Percentiles rank a stretch among this genome's conserved stretches.
Evolutionary conservation across 2,113 vertebrate genomes (phyloP).

Genomic region (Gymnobelideus leadbeateri): DNA sequence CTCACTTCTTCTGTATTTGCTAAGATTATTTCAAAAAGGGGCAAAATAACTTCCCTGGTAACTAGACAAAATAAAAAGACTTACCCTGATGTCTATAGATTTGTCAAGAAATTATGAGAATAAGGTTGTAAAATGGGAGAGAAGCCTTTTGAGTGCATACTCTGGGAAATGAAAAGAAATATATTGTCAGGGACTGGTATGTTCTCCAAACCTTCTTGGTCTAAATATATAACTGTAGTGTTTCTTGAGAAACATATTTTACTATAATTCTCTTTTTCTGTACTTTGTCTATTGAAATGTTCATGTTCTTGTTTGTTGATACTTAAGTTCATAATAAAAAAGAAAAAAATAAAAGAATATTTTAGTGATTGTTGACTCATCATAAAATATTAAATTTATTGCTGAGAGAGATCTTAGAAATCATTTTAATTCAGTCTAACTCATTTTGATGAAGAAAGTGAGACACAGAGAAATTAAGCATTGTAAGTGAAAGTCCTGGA

Average conservation of each 20-base stretch:
- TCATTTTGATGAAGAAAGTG: neutral
- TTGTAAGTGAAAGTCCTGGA: neutral
- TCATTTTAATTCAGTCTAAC: neutral
- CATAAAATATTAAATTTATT: neutral
- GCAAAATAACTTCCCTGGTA: neutral
- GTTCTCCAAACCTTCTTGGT: neutral
- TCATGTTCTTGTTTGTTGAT: neutral
- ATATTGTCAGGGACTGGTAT: neutral
- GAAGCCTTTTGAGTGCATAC: neutral
- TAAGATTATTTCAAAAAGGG: neutral
- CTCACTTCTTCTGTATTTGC: neutral
- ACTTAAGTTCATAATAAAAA: neutral
- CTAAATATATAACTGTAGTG: neutral
- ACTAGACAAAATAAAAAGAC: neutral
- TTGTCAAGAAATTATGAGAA: neutral
- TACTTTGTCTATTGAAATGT: neutral
- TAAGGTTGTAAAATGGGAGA: neutral
- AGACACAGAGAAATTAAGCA: neutral
- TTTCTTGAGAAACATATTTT: neutral
- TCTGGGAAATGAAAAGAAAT: neutral
- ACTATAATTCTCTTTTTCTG: neutral
- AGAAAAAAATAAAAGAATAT: neutral
- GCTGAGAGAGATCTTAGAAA: neutral
- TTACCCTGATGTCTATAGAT: neutral
- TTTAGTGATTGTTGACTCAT: too few relatives aligned